Conservation (phyloP, 2,888 invertebrate species). For the Watsonalla cultraria region DNA sequence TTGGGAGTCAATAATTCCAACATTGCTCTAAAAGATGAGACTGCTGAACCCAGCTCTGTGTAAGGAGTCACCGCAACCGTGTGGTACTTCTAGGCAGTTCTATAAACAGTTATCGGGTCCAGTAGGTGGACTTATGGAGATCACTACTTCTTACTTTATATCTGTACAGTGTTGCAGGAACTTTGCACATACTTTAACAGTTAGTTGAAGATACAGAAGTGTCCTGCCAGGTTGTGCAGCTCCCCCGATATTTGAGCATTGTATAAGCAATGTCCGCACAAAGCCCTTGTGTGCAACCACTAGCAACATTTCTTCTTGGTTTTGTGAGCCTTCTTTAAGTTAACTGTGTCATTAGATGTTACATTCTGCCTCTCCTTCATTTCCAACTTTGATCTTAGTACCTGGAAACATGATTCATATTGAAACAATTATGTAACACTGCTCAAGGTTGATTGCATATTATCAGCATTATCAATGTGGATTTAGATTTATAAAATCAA, state of each 20-base stretch:
- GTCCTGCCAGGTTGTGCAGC: conserved; percentile 64
- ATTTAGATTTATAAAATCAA: too few relatives aligned
- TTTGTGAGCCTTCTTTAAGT: conserved; percentile 82
- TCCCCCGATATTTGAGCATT: conserved; percentile 71
- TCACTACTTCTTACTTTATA: conserved; percentile 7
- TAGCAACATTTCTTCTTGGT: conserved; percentile 81
- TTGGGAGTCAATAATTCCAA: conserved; percentile 67
- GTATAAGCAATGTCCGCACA: conserved; percentile 63
- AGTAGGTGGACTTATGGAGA: conserved; percentile 11
- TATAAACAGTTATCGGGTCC: conserved; percentile 3
- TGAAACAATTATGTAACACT: neutral
- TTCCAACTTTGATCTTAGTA: conserved; percentile 90
- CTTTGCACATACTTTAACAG: neutral
- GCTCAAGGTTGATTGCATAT: neutral
- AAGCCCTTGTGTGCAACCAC: conserved; percentile 42
- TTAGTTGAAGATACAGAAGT: conserved; percentile 5
- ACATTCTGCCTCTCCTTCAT: conserved; percentile 85
- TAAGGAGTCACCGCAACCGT: neutral
- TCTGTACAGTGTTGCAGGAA: neutral
- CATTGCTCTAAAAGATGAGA: conserved; percentile 50
- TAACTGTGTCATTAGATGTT: conserved; percentile 84
- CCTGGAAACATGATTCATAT: conserved; percentile 76
- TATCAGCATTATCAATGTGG: neutral
- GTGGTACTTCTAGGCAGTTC: neutral
- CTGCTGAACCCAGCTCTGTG: conserved; percentile 52